Conservation (phyloP, 2,797 vertebrate genomes). For the Gambusia yucatana region DNA sequence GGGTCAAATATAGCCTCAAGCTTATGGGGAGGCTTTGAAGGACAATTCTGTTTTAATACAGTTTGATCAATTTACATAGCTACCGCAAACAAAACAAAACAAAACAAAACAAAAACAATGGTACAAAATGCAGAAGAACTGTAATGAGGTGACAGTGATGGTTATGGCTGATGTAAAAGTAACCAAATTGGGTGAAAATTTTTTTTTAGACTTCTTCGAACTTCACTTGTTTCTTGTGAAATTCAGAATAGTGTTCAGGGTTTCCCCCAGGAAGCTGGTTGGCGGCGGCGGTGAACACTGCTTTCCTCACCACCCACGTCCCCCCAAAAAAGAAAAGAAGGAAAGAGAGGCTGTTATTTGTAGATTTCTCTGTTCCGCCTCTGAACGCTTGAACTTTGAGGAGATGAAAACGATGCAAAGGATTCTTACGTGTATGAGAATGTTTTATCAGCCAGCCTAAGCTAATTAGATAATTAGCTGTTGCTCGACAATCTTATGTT, state of each 20-base stretch:
- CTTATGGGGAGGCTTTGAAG: constrained; percentile 70
- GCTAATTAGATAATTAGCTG: neutral
- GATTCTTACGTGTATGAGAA: neutral
- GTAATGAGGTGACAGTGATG: neutral
- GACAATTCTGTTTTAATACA: constrained; percentile 32
- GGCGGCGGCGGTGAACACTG: constrained; percentile 16
- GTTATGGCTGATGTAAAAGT: neutral
- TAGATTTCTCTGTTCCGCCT: neutral
- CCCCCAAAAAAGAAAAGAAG: neutral
- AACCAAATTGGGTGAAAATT: neutral
- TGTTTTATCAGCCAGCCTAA: neutral
- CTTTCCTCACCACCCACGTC: neutral
- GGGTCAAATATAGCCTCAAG: constrained; percentile 35
- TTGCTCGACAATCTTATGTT: neutral
- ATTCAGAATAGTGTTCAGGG: constrained; percentile 38
- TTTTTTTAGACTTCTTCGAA: constrained; percentile 17
- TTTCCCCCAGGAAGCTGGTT: constrained; percentile 52
- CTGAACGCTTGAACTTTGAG: neutral
- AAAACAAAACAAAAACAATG: too few species aligned
- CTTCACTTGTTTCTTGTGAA: constrained; percentile 51
- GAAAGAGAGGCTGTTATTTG: neutral
- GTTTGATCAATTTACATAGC: neutral
- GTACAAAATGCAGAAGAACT: neutral
- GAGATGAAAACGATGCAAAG: neutral
- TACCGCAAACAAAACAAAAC: neutral